These are phyloP conservation scores for Pristis pectinata DNA, from an alignment of 2,797 vertebrate genomes.

Conservation along the genomic window DNA sequence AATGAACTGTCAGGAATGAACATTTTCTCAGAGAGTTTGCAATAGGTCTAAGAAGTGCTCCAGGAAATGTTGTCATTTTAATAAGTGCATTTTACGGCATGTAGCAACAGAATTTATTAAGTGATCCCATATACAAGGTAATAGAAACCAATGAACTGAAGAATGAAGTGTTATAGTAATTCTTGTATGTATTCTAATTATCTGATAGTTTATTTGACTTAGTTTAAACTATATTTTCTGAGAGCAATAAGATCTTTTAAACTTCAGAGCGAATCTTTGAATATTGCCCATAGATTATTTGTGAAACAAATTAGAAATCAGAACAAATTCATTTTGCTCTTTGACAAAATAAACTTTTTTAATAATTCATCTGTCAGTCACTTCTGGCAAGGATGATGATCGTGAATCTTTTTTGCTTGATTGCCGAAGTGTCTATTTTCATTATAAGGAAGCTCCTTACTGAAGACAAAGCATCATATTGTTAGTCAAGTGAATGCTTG, in stretches of 20 bases:
- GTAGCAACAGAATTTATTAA: not conserved
- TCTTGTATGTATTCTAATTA: not conserved
- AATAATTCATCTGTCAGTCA: not conserved
- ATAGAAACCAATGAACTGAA: constrained; percentile 6
- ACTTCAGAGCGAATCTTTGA: not conserved
- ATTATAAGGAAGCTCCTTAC: not conserved
- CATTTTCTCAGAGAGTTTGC: not conserved
- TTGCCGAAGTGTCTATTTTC: not conserved
- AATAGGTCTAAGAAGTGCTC: not conserved
- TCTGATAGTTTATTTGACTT: not conserved
- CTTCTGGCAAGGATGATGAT: not conserved
- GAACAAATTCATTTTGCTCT: not conserved
- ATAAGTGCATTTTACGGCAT: not conserved
- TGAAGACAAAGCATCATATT: not conserved
- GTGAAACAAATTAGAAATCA: not conserved
- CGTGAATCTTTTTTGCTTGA: not conserved
- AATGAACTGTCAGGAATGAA: not conserved
- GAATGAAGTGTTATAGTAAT: not conserved
- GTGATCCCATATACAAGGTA: not conserved
- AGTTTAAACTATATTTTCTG: not conserved
- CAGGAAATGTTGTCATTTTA: not conserved
- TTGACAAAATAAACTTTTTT: not conserved
- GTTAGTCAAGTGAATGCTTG: not conserved
- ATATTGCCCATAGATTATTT: not conserved
- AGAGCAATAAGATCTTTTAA: not conserved